phyloP scores from a whole-genome alignment of 1,140 invertebrate genomes.

The Batillaria attramentaria region DNA sequence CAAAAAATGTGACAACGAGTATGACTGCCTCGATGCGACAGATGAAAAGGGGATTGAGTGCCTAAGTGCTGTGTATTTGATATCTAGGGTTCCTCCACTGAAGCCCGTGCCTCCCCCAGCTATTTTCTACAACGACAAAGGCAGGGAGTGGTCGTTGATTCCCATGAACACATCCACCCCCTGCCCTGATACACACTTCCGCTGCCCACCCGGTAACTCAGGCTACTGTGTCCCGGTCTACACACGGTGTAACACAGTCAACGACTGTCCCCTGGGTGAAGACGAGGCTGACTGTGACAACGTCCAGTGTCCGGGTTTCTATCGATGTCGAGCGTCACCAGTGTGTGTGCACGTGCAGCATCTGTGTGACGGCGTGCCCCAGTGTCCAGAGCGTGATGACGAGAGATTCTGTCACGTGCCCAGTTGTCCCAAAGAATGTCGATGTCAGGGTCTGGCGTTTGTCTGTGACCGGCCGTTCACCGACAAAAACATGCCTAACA shows the following conservation, averaged over 20 bases:
- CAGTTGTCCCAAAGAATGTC: conserved; percentile 42
- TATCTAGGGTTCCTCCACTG: too few species aligned
- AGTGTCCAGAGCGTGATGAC: conserved; percentile 38
- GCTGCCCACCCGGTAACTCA: not conserved
- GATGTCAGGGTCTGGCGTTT: conserved; percentile 21
- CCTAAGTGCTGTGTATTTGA: too few species aligned
- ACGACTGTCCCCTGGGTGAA: conserved; percentile 3
- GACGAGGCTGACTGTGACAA: conserved; percentile 11
- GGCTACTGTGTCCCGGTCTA: not conserved
- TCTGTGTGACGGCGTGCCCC: conserved; percentile 16
- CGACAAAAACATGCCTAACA: not conserved
- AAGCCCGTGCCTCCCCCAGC: too few species aligned
- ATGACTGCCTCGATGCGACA: too few species aligned
- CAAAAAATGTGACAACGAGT: too few species aligned
- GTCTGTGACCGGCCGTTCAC: not conserved
- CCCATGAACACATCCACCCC: too few species aligned
- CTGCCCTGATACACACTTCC: conserved; percentile 19
- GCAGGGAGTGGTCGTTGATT: too few species aligned
- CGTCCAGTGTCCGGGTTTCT: conserved; percentile 31
- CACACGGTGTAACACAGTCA: conserved; percentile 11
- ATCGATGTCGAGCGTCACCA: conserved; percentile 16
- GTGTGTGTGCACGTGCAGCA: conserved; percentile 27
- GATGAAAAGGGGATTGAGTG: too few species aligned
- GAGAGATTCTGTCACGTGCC: conserved; percentile 31
- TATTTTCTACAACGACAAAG: too few species aligned